Percentiles rank a stretch among this genome's conserved stretches.
These are phyloP conservation scores for Poeciliopsis presidionis DNA, from an alignment of 2,797 vertebrate species.

Conservation along the genomic window DNA sequence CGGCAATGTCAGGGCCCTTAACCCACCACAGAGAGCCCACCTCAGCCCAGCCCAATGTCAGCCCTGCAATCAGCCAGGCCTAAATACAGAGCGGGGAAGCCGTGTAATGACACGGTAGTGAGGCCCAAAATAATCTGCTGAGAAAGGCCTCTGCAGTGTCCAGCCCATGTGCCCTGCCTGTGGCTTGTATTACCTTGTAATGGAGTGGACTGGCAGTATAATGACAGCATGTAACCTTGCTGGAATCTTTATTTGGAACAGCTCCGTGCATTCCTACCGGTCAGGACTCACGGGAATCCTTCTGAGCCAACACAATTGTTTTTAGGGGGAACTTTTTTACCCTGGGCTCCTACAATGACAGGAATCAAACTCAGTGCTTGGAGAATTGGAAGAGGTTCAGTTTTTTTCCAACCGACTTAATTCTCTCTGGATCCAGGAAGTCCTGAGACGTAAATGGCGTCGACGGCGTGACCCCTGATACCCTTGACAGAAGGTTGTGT, in stretches of 20 bases:
- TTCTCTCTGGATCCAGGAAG: not conserved
- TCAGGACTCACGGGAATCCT: slow-evolving; percentile 40
- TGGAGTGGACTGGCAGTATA: slow-evolving; percentile 55
- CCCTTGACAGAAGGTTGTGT: slow-evolving; percentile 66
- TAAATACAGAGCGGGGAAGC: slow-evolving; percentile 78
- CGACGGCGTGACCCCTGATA: slow-evolving; percentile 24
- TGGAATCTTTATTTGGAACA: slow-evolving; percentile 67
- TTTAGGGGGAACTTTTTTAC: not conserved
- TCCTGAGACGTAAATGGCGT: slow-evolving; percentile 33
- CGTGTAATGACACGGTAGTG: slow-evolving; percentile 79
- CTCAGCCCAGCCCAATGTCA: slow-evolving; percentile 64
- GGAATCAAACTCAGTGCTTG: not conserved
- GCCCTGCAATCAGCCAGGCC: slow-evolving; percentile 76
- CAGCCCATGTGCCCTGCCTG: slow-evolving; percentile 67
- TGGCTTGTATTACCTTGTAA: slow-evolving; percentile 72
- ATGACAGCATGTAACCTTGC: slow-evolving; percentile 60
- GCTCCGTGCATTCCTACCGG: slow-evolving; percentile 60
- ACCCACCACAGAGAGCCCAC: slow-evolving; percentile 49
- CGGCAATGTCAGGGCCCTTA: slow-evolving; percentile 41
- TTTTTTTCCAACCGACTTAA: too few relatives aligned
- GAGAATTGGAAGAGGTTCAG: not conserved
- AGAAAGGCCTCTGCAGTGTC: slow-evolving; percentile 68
- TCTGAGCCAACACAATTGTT: slow-evolving; percentile 16
- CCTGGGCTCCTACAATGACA: not conserved
- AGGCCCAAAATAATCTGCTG: slow-evolving; percentile 81